Percentiles rank a stretch among this genome's conserved stretches.
These are phyloP conservation scores for Phataginus tetradactyla DNA, from an alignment of 2,797 vertebrate genomes.

Conservation along the genomic window DNA sequence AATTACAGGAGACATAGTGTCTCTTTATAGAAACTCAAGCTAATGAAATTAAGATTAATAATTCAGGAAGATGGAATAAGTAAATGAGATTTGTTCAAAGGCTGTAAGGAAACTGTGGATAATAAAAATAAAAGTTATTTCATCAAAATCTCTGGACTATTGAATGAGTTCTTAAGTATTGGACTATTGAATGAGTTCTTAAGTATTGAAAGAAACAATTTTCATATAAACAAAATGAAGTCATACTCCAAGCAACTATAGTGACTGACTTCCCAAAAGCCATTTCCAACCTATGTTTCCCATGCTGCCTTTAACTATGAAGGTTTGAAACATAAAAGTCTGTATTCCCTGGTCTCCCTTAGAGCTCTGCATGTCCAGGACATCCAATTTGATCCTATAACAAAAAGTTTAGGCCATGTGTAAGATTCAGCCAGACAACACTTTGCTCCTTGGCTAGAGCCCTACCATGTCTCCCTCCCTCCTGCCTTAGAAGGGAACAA, in stretches of 20 bases:
- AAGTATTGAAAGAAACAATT: not conserved
- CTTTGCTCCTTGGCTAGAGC: not conserved
- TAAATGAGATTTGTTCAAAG: not conserved
- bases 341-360: not conserved
- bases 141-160: not conserved
- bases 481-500: not conserved
- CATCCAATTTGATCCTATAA: not conserved
- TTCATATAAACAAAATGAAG: not conserved
- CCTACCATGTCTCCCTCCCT: not conserved
- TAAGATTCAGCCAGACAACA: not conserved
- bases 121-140: not conserved
- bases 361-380: not conserved
- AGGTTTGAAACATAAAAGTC: not conserved
- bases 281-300: not conserved
- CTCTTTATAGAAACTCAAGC: not conserved
- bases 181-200: not conserved
- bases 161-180: not conserved
- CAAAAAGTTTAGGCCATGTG: not conserved
- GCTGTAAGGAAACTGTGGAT: not conserved
- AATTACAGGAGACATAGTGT: not conserved
- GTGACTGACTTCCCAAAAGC: not conserved
- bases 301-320: not conserved
- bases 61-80: not conserved
- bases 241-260: not conserved
- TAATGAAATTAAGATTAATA: slow-evolving; percentile 1